A percentile compares a stretch with the other conserved stretches of the same genome.
Evolutionary conservation across 2,797 vertebrate genomes (phyloP).

Genomic region (Simalia tracyae): DNA sequence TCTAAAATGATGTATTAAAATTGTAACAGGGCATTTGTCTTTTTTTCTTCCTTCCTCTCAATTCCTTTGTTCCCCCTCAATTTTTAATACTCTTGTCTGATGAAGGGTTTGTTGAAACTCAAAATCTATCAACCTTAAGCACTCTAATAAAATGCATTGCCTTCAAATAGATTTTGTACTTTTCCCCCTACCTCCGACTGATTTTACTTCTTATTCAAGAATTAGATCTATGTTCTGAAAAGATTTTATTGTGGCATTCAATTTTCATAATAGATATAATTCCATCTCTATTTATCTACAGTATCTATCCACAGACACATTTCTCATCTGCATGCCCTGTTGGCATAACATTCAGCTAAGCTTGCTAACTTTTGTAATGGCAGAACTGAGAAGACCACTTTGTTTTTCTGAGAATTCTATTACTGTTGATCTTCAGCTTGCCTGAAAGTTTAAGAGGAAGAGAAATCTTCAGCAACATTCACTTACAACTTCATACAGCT

Average conservation of each 20-base stretch:
- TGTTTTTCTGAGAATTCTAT: neutral
- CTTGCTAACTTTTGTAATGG: conserved; percentile 5
- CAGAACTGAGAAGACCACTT: conserved; percentile 13
- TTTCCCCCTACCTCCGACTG: neutral
- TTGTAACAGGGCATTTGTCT: neutral
- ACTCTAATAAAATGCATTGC: neutral
- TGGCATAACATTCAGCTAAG: conserved; percentile 12
- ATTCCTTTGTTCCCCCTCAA: neutral
- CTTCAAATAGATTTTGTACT: neutral
- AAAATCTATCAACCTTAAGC: neutral
- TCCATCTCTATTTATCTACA: conserved; percentile 14
- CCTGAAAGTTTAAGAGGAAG: neutral
- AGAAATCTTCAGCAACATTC: neutral
- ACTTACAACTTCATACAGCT: neutral
- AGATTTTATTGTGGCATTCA: conserved; percentile 29
- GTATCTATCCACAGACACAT: conserved; percentile 13
- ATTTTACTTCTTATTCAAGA: neutral
- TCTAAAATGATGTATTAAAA: neutral
- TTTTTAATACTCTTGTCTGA: neutral
- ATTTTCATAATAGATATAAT: conserved; percentile 34
- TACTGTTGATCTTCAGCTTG: neutral
- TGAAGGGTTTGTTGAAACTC: neutral
- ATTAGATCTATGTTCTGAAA: conserved; percentile 7
- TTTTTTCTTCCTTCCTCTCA: neutral
- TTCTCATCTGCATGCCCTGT: conserved; percentile 4